Evolutionary conservation across 2,888 invertebrate species (phyloP), one percentile per base, ranked within the genome.

Genomic region (Dichetophora obliterata): DNA sequence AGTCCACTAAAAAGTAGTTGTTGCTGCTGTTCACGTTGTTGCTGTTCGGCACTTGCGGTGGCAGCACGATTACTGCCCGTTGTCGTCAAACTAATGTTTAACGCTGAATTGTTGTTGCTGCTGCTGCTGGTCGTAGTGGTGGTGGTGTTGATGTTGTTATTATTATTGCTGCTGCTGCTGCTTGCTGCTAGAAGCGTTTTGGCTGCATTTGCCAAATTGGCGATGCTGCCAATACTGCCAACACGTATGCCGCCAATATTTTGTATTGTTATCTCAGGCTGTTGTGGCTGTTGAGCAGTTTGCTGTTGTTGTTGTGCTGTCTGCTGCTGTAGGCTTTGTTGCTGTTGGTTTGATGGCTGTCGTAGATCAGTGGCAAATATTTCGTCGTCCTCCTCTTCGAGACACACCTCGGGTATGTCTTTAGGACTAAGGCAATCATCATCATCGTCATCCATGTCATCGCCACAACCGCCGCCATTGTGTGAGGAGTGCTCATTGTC

Each of bases 401-500:
- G 82, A 75, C 89, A 89, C 3, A 89, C 89, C 68, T 89, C 89
- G 0, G 89, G 89, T 74, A 86, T 86, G 78, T 86, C 88, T 79
- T 89, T 89, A 43, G 85, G 85, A 70, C 89, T 88, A 68, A 87
- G 82, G 52, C 88, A 87, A 79, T 89, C 89, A 73, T 88, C 88
- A 66, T 88, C 88, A 65, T 78, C 80, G 66, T 83, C 83, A 69
- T 87, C 87, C 43, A 85, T 85, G 69, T 88, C 88, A 34, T 88
- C 88, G 54, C 76, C 79, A 70, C 87, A 43, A 82, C 84, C 83
- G 27, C 78, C 79, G 77, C 86, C 85, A 14, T 85, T 86, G 11
- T 87, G 86, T 73, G 86, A 88, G 6, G 86, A 86, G 76, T 89
- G 88, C 48, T 89, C 89, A 77, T 89, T 88, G 77, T 89, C 89